phyloP scores from a whole-genome alignment of 2,113 vertebrate species.

The Vimba vimba region DNA sequence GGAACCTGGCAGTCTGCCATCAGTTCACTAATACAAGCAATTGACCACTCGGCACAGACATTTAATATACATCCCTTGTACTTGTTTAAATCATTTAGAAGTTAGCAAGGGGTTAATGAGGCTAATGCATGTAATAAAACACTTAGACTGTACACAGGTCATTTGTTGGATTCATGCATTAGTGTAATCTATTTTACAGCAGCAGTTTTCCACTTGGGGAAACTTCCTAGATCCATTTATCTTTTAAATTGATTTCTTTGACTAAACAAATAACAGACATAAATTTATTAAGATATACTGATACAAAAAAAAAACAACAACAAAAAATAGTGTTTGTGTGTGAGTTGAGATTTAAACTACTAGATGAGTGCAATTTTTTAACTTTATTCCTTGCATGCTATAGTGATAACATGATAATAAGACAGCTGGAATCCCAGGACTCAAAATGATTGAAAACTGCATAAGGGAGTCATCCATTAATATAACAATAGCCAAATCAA shows the following conservation, averaged over 20 bases:
- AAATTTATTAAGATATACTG: conserved; percentile 1
- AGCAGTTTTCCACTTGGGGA: not conserved
- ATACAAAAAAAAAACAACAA: too few species aligned
- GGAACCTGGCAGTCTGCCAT: not conserved
- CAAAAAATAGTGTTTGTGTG: not conserved
- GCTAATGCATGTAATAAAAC: conserved; percentile 30
- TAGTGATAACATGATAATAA: not conserved
- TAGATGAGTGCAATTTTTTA: not conserved
- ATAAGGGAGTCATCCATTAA: not conserved
- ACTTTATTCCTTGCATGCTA: too few species aligned
- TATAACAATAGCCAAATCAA: too few species aligned
- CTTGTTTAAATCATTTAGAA: conserved; percentile 8
- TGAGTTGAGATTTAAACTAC: not conserved
- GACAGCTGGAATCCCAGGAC: not conserved
- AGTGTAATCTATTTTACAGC: conserved; percentile 36
- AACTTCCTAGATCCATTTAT: conserved; percentile 28
- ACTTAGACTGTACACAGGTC: not conserved
- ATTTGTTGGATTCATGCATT: conserved; percentile 15
- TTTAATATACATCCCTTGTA: not conserved
- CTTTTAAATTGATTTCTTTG: conserved; percentile 28
- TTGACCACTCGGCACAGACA: not conserved
- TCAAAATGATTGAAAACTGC: not conserved
- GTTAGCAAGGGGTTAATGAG: not conserved
- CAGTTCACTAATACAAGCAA: conserved; percentile 10
- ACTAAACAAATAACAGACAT: conserved; percentile 22